These are phyloP conservation scores for Eupithecia vulgata DNA, from an alignment of 2,888 invertebrate genomes.

Conservation along the genomic window DNA sequence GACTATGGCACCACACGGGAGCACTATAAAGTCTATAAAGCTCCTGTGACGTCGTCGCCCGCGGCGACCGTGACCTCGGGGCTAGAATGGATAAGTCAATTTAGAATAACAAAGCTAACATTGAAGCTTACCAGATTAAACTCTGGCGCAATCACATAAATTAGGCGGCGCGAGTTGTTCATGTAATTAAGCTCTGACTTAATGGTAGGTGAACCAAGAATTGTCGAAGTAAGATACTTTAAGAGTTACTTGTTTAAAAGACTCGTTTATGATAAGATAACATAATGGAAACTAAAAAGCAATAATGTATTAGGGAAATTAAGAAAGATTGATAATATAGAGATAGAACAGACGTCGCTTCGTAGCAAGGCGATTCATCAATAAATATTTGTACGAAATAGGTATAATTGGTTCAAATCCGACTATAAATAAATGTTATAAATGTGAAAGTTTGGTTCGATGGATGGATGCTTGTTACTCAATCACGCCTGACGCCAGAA, in stretches of 20 bases:
- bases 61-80: slow-evolving; percentile 22
- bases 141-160: slow-evolving; percentile 1
- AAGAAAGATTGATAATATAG: neutral
- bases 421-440: too few relatives aligned
- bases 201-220: neutral
- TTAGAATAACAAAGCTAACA: slow-evolving; percentile 10
- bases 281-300: too few relatives aligned
- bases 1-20: neutral
- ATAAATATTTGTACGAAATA: too few relatives aligned
- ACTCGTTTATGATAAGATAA: neutral
- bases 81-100: slow-evolving; percentile 26
- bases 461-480: too few relatives aligned
- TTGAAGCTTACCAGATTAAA: slow-evolving; percentile 1
- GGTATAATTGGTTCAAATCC: too few relatives aligned
- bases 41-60: neutral
- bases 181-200: neutral
- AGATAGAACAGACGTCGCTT: too few relatives aligned
- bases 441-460: too few relatives aligned
- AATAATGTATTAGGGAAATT: neutral
- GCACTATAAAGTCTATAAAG: neutral
- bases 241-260: neutral
- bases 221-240: neutral
- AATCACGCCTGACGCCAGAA: too few relatives aligned
- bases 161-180: neutral
- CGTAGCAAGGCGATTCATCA: too few relatives aligned